Percentiles rank a stretch among this genome's conserved stretches.
Conservation (phyloP, 2,888 invertebrate genomes). For the Ichneumoninae sp. region DNA sequence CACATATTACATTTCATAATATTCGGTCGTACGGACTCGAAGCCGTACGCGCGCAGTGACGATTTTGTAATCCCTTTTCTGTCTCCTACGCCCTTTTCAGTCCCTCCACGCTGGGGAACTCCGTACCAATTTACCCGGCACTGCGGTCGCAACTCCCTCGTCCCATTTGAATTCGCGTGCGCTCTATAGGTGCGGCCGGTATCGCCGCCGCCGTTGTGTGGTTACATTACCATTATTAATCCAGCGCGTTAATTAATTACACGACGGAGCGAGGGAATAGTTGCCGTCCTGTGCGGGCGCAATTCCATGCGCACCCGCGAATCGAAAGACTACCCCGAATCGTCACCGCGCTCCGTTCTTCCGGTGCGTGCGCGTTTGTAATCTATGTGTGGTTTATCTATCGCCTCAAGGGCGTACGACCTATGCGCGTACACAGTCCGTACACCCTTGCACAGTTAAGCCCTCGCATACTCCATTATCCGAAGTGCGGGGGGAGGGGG, state of each 20-base stretch:
- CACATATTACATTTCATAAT: neutral
- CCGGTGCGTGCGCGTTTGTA: neutral
- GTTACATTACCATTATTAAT: constrained; percentile 71
- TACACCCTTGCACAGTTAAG: neutral
- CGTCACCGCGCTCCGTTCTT: constrained; percentile 7
- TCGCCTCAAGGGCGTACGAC: neutral
- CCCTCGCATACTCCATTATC: neutral
- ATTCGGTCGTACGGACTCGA: neutral
- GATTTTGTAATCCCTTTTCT: neutral
- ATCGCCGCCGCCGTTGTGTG: constrained; percentile 47
- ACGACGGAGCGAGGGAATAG: constrained; percentile 23
- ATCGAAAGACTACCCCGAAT: constrained; percentile 31
- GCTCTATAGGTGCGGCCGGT: constrained; percentile 60
- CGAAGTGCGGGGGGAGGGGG: neutral
- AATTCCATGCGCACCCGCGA: constrained; percentile 30
- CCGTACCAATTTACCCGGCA: neutral
- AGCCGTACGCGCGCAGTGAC: neutral
- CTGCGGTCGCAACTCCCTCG: neutral
- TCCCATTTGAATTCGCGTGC: constrained; percentile 66
- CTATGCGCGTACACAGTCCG: neutral
- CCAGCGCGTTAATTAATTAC: constrained; percentile 62
- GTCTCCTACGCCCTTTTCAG: neutral
- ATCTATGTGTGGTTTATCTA: neutral
- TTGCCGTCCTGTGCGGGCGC: constrained; percentile 19
- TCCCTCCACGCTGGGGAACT: neutral